Evolutionary conservation across 1,140 invertebrate genomes (phyloP), one percentile per base, ranked within the genome.

Genomic region (Dysdera silvatica): DNA sequence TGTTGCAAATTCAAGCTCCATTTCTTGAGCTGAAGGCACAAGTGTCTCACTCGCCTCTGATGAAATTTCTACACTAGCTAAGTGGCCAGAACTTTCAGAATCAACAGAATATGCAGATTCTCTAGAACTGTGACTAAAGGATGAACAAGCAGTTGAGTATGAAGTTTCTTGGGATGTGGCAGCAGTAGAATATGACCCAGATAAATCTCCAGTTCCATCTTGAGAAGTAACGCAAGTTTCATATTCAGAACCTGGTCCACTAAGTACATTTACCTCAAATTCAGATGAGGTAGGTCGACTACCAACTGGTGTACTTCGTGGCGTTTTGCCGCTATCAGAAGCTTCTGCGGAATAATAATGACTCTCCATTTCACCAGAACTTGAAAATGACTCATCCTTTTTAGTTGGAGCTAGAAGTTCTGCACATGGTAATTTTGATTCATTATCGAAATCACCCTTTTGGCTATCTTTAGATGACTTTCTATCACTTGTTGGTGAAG

Each of bases 41-140:
- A 95, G 73, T 6, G 91, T 95, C 78, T 94, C 91, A 2, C 89
- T 92, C 24, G 88, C 80, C 75, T 94, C 91, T 45, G 89, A 91
- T 7, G 88, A 85, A 41, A 81, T 77, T 78, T 93, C 89, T 67
- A 91, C 82, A 74, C 89, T 91, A 7, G 84, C 88, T 51, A 92
- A 78, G 75, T 92, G 87, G 43, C 88, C 89, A 2, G 89, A 92
- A 68, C 87, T 89, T 74, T 92, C 84, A 1, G 89, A 92, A 72
- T 91, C 88, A 31, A 93, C 74, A 41, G 89, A 92, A 72, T 85
- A 89, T 83, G 91, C 89, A 52, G 89, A 91, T 72, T 91, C 88
- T 68, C 86, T 83, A 0, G 89, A 92, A 66, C 70, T 70, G 31
- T 68, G 68, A 72, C 87, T 89, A 63, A 10, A 87, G 86, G 65